These are phyloP conservation scores for Dynastes maya DNA, from an alignment of 2,888 invertebrate genomes.

Conservation along the genomic window DNA sequence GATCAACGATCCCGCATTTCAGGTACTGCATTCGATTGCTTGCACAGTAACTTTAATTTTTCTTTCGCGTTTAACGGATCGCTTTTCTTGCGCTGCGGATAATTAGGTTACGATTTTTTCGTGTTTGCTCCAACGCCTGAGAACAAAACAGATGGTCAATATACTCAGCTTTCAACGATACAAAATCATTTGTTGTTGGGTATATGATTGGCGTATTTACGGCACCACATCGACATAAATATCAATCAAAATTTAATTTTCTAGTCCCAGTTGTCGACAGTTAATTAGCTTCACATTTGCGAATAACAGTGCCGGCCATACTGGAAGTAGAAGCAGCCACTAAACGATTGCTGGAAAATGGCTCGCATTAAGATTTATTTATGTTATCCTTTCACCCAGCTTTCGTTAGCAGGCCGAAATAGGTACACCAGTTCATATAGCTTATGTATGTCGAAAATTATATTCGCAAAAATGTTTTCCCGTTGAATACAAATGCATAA, in stretches of 20 bases:
- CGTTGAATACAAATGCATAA: no score
- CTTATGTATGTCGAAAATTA: no score
- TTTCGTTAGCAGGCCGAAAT: not conserved
- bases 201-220: slow-evolving; percentile 34
- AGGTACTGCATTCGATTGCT: slow-evolving; percentile 30
- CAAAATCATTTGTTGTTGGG: slow-evolving; percentile 36
- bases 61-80: slow-evolving; percentile 35
- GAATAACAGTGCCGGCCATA: slow-evolving; percentile 32
- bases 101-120: slow-evolving; percentile 45
- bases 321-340: slow-evolving; percentile 17
- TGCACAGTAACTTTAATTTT: slow-evolving; percentile 35
- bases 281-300: slow-evolving; percentile 41
- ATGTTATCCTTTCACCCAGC: slow-evolving; percentile 9
- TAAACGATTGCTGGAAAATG: slow-evolving; percentile 30
- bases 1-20: slow-evolving; percentile 9
- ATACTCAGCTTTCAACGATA: slow-evolving; percentile 16
- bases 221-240: slow-evolving; percentile 31
- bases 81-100: slow-evolving; percentile 34
- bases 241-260: slow-evolving; percentile 46
- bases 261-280: slow-evolving; percentile 38
- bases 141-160: slow-evolving; percentile 45
- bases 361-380: slow-evolving; percentile 10
- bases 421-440: not conserved
- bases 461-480: no score
- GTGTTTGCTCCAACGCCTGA: slow-evolving; percentile 39